These are phyloP conservation scores for Thalassophryne amazonica DNA, from an alignment of 2,797 vertebrate genomes.

Conservation along the genomic window DNA sequence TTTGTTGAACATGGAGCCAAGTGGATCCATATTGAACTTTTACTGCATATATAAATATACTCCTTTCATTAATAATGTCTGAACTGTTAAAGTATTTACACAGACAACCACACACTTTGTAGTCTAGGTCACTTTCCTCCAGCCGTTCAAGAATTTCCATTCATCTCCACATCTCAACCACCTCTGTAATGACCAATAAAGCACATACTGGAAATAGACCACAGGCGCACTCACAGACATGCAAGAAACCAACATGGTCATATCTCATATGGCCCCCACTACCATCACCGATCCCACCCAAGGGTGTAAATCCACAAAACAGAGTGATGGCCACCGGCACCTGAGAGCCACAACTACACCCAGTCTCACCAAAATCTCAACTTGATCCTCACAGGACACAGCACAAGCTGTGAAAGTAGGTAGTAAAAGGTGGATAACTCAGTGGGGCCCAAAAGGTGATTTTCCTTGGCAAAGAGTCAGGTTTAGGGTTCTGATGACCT, in stretches of 20 bases:
- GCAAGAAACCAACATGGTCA: constrained; percentile 23
- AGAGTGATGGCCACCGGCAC: constrained; percentile 30
- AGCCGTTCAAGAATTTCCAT: constrained; percentile 43
- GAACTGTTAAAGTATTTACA: too few species aligned
- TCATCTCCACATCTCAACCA: constrained; percentile 73
- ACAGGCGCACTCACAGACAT: constrained; percentile 35
- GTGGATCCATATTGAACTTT: too few species aligned
- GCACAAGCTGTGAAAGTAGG: constrained; percentile 69
- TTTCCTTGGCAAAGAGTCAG: constrained; percentile 67
- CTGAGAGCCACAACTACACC: constrained; percentile 16
- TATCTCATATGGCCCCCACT: constrained; percentile 10
- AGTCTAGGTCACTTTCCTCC: constrained; percentile 21
- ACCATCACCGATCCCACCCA: constrained; percentile 16
- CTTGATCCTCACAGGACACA: constrained; percentile 44
- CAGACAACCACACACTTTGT: constrained; percentile 3
- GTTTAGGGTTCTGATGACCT: constrained; percentile 36
- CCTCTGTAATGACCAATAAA: constrained; percentile 80
- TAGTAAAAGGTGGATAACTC: constrained; percentile 30
- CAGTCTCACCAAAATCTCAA: constrained; percentile 18
- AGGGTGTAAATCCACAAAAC: constrained; percentile 34
- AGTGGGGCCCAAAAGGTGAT: constrained; percentile 50
- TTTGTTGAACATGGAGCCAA: too few species aligned
- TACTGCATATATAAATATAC: too few species aligned
- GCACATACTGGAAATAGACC: constrained; percentile 47
- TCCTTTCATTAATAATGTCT: too few species aligned